Evolutionary conservation across 2,797 vertebrate genomes (phyloP).

Genomic region (Smutsia gigantea): DNA sequence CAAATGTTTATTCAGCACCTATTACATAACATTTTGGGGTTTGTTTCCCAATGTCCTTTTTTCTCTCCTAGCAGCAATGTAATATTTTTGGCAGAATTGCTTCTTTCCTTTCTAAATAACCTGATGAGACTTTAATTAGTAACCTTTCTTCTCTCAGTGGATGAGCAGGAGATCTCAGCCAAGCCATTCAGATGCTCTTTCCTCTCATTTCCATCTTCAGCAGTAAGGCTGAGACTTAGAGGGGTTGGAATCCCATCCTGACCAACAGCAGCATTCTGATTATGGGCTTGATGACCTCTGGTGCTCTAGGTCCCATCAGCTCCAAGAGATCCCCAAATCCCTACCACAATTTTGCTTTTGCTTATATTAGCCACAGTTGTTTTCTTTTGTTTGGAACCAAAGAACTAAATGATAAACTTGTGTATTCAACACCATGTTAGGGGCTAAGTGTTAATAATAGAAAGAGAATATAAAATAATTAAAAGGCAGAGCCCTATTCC

Average conservation of each 20-base stretch:
- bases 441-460: background rate
- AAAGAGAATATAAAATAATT: background rate
- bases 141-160: background rate
- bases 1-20: background rate
- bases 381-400: background rate
- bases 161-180: background rate
- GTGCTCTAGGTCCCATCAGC: background rate
- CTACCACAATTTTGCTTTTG: background rate
- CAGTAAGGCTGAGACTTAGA: background rate
- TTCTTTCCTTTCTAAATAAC: background rate
- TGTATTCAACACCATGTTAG: background rate
- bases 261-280: background rate
- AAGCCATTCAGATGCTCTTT: background rate
- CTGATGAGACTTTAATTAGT: background rate
- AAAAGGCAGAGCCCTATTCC: background rate
- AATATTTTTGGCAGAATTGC: background rate
- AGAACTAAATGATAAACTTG: background rate
- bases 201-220: background rate
- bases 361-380: background rate
- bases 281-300: background rate
- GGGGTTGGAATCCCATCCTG: background rate
- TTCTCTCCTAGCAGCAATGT: background rate
- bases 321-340: background rate
- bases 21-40: background rate
- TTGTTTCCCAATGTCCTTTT: background rate